Percentiles rank a stretch among this genome's conserved stretches.
These are phyloP conservation scores for Nycteola revayana DNA, from an alignment of 2,888 invertebrate species.

Conservation along the genomic window DNA sequence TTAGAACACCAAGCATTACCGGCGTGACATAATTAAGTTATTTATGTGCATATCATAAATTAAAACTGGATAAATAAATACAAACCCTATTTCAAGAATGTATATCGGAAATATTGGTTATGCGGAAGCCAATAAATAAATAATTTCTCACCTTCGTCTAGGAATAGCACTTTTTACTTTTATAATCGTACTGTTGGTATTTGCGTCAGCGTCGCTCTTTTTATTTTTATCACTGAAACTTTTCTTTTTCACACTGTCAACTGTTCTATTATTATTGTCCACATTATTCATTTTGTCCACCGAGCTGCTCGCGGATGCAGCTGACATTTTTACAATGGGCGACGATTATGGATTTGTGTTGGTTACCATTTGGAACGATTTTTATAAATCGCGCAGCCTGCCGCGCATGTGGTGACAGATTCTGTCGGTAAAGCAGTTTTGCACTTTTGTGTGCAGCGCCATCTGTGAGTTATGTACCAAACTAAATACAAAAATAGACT, in stretches of 20 bases:
- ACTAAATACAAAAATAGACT: no score
- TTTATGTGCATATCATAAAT: no score
- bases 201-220: conserved; percentile 39
- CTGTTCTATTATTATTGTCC: conserved; percentile 36
- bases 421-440: conserved; percentile 51
- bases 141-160: conserved; percentile 62
- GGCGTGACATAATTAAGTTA: conserved; percentile 19
- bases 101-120: conserved; percentile 1
- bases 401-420: conserved; percentile 68
- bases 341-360: conserved; percentile 77
- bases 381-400: conserved; percentile 78
- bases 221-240: conserved; percentile 56
- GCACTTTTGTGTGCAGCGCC: conserved; percentile 1
- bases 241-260: conserved; percentile 47
- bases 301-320: conserved; percentile 45
- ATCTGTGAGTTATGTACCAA: conserved; percentile 7
- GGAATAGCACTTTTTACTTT: conserved; percentile 78
- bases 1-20: no score
- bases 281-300: conserved; percentile 49
- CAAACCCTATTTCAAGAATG: no score
- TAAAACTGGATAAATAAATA: no score
- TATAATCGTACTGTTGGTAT: conserved; percentile 51
- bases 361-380: conserved; percentile 69
- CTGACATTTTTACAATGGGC: conserved; percentile 68
- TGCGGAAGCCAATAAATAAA: conserved; percentile 27